Conservation (phyloP, 1,140 invertebrate species). For the Penaeus vannamei region DNA sequence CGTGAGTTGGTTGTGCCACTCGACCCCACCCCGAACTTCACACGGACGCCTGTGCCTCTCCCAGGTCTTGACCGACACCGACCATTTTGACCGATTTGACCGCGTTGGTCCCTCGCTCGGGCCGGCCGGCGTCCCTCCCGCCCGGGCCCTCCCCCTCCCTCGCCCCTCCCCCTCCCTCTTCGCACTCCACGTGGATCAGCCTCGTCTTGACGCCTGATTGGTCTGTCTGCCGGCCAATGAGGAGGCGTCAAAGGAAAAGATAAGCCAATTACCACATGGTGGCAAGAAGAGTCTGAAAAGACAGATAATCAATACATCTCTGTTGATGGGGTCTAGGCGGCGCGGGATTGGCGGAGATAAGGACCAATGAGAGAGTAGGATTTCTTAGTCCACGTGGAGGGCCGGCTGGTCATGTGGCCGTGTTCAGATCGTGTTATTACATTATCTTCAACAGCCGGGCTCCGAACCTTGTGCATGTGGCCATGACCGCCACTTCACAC, state of each 20-base stretch:
- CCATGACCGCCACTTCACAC: constrained; percentile 34
- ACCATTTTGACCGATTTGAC: too few relatives aligned
- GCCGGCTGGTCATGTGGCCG: background rate
- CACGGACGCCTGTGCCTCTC: too few relatives aligned
- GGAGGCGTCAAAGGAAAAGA: constrained; percentile 51
- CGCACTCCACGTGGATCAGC: constrained; percentile 37
- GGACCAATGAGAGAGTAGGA: constrained; percentile 5
- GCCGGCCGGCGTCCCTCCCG: background rate
- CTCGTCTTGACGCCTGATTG: background rate
- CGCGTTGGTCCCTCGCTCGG: background rate
- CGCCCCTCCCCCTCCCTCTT: background rate
- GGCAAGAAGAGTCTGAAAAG: constrained; percentile 52
- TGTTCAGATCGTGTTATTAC: constrained; percentile 36
- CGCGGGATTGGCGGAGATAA: background rate
- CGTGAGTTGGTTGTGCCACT: too few relatives aligned
- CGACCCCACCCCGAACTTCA: too few relatives aligned
- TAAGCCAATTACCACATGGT: constrained; percentile 58
- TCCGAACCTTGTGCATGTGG: constrained; percentile 17
- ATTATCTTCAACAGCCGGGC: constrained; percentile 38
- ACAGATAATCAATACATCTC: constrained; percentile 59
- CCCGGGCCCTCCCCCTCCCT: background rate
- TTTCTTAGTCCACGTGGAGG: constrained; percentile 26
- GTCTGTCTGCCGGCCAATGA: background rate
- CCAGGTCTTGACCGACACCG: too few relatives aligned
- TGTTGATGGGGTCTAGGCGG: constrained; percentile 39